Evolutionary conservation across 2,113 vertebrate genomes (phyloP).

Genomic region (Corvus cornix): DNA sequence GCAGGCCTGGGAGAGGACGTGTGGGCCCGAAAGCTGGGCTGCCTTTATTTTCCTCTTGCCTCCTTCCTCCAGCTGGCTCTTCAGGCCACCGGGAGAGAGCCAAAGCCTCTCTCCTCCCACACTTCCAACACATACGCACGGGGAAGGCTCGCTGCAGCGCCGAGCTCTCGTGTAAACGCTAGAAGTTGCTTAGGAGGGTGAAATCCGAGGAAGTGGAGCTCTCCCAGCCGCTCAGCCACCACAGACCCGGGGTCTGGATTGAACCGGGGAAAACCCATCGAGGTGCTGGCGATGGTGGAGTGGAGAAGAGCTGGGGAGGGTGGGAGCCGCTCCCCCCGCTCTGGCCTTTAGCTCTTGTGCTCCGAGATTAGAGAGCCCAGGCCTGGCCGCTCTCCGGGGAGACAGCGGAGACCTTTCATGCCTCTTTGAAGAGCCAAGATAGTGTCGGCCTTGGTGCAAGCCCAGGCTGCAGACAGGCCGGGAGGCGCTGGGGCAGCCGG

Average conservation of each 20-base stretch:
- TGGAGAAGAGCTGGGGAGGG: neutral
- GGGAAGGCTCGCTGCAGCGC: neutral
- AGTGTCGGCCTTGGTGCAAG: constrained; percentile 10
- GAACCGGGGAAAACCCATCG: neutral
- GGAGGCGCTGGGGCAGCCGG: constrained; percentile 12
- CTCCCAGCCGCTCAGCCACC: neutral
- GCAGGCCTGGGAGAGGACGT: neutral
- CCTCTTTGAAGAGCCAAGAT: constrained; percentile 61
- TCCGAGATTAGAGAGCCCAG: constrained; percentile 3
- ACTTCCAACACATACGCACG: neutral
- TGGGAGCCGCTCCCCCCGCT: neutral
- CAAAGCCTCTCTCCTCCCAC: constrained; percentile 22
- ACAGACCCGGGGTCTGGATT: neutral
- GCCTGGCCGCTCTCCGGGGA: neutral
- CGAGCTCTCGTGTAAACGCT: neutral
- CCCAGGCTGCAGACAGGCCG: neutral
- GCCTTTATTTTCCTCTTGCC: neutral
- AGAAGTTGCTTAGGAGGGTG: constrained; percentile 43
- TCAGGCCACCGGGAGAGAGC: constrained; percentile 19
- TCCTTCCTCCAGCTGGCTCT: constrained; percentile 38
- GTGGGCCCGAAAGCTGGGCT: neutral
- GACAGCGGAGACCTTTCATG: constrained; percentile 20
- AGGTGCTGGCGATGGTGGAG: neutral
- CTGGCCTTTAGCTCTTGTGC: neutral
- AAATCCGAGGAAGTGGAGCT: neutral